These are phyloP conservation scores for Patiria pectinifera DNA, from an alignment of 53 echinoderm and acorn worm genomes.

Conservation along the genomic window DNA sequence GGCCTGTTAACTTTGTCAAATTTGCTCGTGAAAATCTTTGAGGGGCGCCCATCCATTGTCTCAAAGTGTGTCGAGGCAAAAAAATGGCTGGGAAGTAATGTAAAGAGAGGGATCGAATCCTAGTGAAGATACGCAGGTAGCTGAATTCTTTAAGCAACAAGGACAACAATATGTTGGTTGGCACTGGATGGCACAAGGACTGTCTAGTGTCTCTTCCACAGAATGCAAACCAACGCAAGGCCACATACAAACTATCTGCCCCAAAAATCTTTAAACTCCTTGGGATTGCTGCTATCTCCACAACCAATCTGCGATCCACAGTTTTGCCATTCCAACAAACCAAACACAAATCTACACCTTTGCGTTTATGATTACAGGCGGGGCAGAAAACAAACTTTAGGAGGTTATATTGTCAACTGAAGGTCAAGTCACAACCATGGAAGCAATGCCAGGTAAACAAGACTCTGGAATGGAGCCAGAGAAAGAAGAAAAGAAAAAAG, in stretches of 20 bases:
- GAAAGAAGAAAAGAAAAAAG: background rate
- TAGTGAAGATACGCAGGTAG: too few relatives aligned
- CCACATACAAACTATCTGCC: background rate
- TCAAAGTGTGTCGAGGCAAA: background rate
- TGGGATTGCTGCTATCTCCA: background rate
- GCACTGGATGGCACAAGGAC: background rate
- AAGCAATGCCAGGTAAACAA: conserved; percentile 12
- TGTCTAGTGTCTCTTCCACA: background rate
- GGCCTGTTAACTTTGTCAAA: conserved; percentile 2
- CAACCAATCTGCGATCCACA: background rate
- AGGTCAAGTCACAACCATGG: conserved; percentile 18
- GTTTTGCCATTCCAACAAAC: background rate
- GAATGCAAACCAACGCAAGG: background rate
- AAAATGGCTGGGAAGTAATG: too few relatives aligned
- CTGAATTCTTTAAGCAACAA: too few relatives aligned
- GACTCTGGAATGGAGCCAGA: background rate
- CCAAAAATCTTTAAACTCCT: background rate
- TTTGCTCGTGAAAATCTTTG: background rate
- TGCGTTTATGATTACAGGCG: background rate
- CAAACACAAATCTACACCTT: background rate
- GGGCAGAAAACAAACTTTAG: background rate
- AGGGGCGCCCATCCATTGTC: background rate
- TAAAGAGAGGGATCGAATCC: too few relatives aligned
- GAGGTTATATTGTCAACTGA: background rate
- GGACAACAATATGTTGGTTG: background rate